Evolutionary conservation across 1,140 invertebrate genomes (phyloP).

Genomic region (Bombus breviceps): DNA sequence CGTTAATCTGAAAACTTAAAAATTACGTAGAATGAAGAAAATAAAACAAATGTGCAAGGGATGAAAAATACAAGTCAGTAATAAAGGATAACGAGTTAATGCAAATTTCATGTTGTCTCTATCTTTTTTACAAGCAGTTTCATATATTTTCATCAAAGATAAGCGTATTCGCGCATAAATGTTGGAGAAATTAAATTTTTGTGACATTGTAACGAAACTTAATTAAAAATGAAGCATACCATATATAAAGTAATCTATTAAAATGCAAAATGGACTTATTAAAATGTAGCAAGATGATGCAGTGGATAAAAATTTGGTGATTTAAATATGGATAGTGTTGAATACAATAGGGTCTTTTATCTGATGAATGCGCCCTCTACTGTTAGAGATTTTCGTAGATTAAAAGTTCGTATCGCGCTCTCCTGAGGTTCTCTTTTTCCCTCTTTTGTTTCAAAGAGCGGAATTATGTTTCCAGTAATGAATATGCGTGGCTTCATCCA

Average conservation of each 20-base stretch:
- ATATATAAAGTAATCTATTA: background rate
- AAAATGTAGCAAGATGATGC: background rate
- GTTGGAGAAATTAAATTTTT: background rate
- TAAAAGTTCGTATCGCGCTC: slow-evolving; percentile 23
- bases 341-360: slow-evolving; percentile 32
- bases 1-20: too few species aligned
- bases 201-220: background rate
- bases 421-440: background rate
- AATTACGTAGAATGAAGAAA: too few species aligned
- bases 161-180: background rate
- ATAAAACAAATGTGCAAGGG: background rate
- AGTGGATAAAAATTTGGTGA: slow-evolving; percentile 12
- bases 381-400: slow-evolving; percentile 15
- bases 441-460: background rate
- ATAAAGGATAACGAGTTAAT: background rate
- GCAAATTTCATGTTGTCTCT: background rate
- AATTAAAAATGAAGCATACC: background rate
- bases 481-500: background rate
- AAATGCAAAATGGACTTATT: slow-evolving; percentile 11
- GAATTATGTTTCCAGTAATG: slow-evolving; percentile 1
- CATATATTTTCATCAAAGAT: background rate
- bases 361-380: slow-evolving; percentile 12
- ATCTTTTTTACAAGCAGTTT: background rate
- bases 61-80: background rate
- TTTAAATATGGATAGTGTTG: slow-evolving; percentile 13